These are phyloP conservation scores for Lucinisca nassula DNA, from an alignment of 2,888 invertebrate genomes.

Conservation along the genomic window DNA sequence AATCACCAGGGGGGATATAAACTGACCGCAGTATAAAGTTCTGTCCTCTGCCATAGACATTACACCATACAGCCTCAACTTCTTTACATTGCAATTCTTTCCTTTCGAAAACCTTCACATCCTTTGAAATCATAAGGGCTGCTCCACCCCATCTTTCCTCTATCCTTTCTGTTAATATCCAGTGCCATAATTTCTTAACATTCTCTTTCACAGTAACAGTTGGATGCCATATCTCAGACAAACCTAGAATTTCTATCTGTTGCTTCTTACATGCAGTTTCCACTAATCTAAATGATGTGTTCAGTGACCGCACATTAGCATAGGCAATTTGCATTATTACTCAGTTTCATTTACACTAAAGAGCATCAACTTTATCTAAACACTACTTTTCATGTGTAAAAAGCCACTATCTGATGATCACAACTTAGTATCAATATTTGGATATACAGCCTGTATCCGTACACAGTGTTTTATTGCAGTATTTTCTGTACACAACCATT, in stretches of 20 bases:
- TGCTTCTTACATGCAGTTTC: not conserved
- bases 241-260: not conserved
- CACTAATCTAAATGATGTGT: not conserved
- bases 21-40: not conserved
- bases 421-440: too few relatives aligned
- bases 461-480: too few relatives aligned
- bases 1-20: constrained; percentile 13
- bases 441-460: too few relatives aligned
- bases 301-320: not conserved
- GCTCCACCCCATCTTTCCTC: constrained; percentile 13
- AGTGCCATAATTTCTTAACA: too few relatives aligned
- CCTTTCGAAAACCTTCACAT: constrained; percentile 6
- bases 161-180: not conserved
- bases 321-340: too few relatives aligned
- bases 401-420: too few relatives aligned
- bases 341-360: too few relatives aligned
- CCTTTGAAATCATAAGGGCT: constrained; percentile 11
- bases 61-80: constrained; percentile 22
- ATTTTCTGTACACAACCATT: too few relatives aligned
- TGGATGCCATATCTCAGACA: not conserved
- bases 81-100: not conserved
- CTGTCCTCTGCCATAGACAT: not conserved
- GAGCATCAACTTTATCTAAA: too few relatives aligned
- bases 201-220: not conserved
- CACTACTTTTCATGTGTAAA: too few relatives aligned